Conservation (phyloP, 2,113 vertebrate species). For the Bucco capensis region DNA sequence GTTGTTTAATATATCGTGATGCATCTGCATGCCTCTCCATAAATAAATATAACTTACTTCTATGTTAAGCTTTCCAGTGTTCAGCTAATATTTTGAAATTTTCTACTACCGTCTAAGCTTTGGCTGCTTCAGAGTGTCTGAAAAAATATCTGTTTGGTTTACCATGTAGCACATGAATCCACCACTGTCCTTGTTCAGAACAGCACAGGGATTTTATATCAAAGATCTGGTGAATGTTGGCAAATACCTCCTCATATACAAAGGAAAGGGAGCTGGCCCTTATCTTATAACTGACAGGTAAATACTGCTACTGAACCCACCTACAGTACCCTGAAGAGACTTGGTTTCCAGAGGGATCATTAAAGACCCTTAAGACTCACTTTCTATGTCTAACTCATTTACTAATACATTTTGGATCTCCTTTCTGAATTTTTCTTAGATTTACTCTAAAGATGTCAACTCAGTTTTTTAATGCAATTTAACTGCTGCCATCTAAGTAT, state of each 20-base stretch:
- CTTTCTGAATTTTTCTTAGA: neutral
- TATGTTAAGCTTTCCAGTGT: neutral
- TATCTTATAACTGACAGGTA: neutral
- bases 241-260: neutral
- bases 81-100: neutral
- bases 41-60: constrained; percentile 1
- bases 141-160: neutral
- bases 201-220: neutral
- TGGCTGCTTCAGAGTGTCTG: neutral
- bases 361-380: neutral
- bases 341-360: neutral
- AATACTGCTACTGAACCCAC: neutral
- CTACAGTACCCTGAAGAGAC: neutral
- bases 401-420: neutral
- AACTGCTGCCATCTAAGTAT: neutral
- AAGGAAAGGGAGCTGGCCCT: neutral
- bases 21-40: neutral
- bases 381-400: neutral
- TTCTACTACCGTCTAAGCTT: neutral
- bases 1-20: neutral
- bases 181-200: neutral
- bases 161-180: neutral
- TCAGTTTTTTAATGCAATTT: neutral
- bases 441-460: neutral
- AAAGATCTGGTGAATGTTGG: neutral